phyloP scores from a whole-genome alignment of 2,888 invertebrate species.

The Octodonta nipae region DNA sequence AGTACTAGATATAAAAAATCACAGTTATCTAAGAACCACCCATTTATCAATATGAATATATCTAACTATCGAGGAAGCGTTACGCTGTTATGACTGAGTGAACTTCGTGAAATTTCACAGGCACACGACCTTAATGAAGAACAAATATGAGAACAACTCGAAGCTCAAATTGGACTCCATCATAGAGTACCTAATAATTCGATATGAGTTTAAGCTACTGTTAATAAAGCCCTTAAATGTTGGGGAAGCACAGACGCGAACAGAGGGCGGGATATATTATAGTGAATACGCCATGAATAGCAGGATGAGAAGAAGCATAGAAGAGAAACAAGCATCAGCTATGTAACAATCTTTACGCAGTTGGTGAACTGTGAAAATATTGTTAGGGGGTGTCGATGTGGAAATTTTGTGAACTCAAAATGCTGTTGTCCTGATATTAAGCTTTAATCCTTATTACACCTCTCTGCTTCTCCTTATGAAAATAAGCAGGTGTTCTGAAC shows the following conservation, averaged over 20 bases:
- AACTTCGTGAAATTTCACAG: too few relatives aligned
- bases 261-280: slow-evolving; percentile 10
- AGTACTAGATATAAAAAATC: too few relatives aligned
- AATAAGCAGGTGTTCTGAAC: slow-evolving; percentile 15
- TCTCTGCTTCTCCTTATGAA: slow-evolving; percentile 8
- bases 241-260: slow-evolving; percentile 5
- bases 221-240: slow-evolving; percentile 9
- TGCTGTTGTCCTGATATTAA: slow-evolving; percentile 22
- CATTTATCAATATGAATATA: too few relatives aligned
- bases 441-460: slow-evolving; percentile 17
- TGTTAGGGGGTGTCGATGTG: slow-evolving; percentile 26
- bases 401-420: slow-evolving; percentile 22
- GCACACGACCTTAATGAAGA: too few relatives aligned
- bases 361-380: slow-evolving; percentile 27
- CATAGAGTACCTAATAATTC: slow-evolving; percentile 6
- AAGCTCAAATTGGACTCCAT: too few relatives aligned
- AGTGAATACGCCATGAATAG: too few relatives aligned
- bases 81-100: too few relatives aligned
- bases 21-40: too few relatives aligned
- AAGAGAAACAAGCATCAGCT: too few relatives aligned
- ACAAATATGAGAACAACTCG: too few relatives aligned
- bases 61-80: too few relatives aligned
- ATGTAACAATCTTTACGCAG: slow-evolving; percentile 17
- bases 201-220: slow-evolving; percentile 14
- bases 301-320: slow-evolving; percentile 12